These are phyloP conservation scores for Poeciliopsis paucimaculata DNA, from an alignment of 2,797 vertebrate species.

Conservation along the genomic window DNA sequence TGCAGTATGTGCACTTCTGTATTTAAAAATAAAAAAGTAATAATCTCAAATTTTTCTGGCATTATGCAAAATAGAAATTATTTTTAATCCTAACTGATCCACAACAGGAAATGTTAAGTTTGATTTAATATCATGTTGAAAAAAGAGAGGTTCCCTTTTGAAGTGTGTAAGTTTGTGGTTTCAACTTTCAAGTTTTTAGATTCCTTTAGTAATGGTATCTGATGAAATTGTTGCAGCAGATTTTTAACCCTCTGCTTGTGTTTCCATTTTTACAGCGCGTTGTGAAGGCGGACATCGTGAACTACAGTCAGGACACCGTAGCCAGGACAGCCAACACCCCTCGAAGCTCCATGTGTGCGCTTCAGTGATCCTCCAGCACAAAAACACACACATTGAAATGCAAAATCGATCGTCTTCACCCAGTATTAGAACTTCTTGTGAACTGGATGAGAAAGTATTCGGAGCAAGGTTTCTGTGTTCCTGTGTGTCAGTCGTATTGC, in stretches of 20 bases:
- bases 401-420: constrained; percentile 45
- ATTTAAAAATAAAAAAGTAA: background rate
- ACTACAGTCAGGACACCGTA: constrained; percentile 96
- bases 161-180: constrained; percentile 1
- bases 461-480: constrained; percentile 47
- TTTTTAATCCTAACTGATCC: background rate
- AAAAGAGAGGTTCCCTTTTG: background rate
- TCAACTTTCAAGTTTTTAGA: background rate
- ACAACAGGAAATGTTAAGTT: background rate
- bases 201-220: background rate
- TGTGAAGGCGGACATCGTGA: constrained; percentile 98
- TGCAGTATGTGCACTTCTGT: background rate
- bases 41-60: background rate
- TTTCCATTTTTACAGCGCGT: constrained; percentile 83
- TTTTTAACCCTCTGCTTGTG: constrained; percentile 8
- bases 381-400: constrained; percentile 12
- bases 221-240: background rate
- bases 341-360: constrained; percentile 95
- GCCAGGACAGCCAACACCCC: constrained; percentile 88
- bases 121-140: background rate
- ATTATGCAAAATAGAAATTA: background rate
- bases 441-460: constrained; percentile 32
- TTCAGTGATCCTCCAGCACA: constrained; percentile 85
- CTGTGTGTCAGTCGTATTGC: constrained; percentile 40
- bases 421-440: constrained; percentile 66